A percentile compares a stretch with the other conserved stretches of the same genome.
These are phyloP conservation scores for Eulithis prunata DNA, from an alignment of 2,888 invertebrate genomes.

Conservation along the genomic window DNA sequence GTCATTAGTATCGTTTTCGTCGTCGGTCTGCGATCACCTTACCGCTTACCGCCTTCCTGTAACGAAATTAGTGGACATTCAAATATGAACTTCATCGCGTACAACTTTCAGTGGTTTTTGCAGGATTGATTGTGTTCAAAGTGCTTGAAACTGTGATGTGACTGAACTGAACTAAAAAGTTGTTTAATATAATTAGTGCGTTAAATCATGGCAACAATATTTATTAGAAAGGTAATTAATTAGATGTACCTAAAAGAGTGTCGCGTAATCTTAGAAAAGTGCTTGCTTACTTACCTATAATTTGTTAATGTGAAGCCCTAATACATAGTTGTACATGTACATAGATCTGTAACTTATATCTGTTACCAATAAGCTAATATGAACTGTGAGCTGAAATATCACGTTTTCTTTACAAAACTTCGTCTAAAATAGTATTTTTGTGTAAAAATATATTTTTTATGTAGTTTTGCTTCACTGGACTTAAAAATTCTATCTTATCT, in stretches of 20 bases:
- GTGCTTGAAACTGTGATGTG: conserved; percentile 13
- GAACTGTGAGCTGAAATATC: background rate
- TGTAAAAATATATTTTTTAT: background rate
- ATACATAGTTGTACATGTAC: too few species aligned
- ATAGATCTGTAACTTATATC: too few species aligned
- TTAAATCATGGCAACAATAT: conserved; percentile 1
- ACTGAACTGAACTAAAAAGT: background rate
- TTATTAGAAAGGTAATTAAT: conserved; percentile 1
- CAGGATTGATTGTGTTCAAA: background rate
- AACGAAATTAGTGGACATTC: conserved; percentile 2
- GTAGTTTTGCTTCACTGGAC: background rate
- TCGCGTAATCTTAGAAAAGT: too few species aligned
- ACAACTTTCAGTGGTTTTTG: conserved; percentile 7
- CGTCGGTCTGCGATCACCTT: conserved; percentile 42
- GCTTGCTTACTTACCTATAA: too few species aligned
- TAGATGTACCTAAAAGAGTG: too few species aligned
- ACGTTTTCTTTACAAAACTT: background rate
- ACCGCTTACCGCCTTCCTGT: conserved; percentile 22
- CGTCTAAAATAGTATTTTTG: background rate
- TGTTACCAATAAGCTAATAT: background rate
- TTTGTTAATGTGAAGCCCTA: too few species aligned
- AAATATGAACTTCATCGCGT: conserved; percentile 8
- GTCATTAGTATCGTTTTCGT: conserved; percentile 54
- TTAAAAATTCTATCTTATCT: conserved; percentile 5
- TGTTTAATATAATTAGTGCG: background rate